Conservation (phyloP, 2,888 invertebrate genomes). For the Erebia ligea region DNA sequence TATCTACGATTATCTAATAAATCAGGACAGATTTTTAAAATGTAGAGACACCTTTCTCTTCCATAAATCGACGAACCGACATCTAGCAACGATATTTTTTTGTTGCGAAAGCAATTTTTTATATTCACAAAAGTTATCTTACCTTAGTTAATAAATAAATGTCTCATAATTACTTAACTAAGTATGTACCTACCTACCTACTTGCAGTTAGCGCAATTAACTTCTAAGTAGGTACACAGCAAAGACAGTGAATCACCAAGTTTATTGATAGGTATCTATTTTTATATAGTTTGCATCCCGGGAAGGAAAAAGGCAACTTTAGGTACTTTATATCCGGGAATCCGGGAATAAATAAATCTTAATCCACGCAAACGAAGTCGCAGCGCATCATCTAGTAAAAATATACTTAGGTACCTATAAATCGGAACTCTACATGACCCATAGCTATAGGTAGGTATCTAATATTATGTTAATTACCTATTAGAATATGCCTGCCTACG, state of each 20-base stretch:
- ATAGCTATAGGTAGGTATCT: too few species aligned
- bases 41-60: conserved; percentile 4
- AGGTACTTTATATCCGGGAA: too few species aligned
- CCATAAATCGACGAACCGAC: neutral
- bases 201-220: conserved; percentile 19
- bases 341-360: too few species aligned
- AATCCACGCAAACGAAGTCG: too few species aligned
- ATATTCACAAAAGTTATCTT: neutral
- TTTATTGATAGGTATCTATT: neutral
- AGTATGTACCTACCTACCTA: neutral
- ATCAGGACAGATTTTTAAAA: neutral
- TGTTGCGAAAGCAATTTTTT: conserved; percentile 11
- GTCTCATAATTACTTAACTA: conserved; percentile 16
- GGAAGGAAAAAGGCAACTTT: too few species aligned
- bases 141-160: neutral
- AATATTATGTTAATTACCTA: too few species aligned
- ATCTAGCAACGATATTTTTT: neutral
- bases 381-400: too few species aligned
- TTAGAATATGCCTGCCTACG: too few species aligned
- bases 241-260: conserved; percentile 7
- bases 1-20: neutral
- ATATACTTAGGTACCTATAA: too few species aligned
- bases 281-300: too few species aligned
- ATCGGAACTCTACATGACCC: too few species aligned
- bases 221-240: conserved; percentile 9